A percentile compares a stretch with the other conserved stretches of the same genome.
Evolutionary conservation across 2,113 vertebrate genomes (phyloP).

Genomic region (Girardinichthys multiradiatus): DNA sequence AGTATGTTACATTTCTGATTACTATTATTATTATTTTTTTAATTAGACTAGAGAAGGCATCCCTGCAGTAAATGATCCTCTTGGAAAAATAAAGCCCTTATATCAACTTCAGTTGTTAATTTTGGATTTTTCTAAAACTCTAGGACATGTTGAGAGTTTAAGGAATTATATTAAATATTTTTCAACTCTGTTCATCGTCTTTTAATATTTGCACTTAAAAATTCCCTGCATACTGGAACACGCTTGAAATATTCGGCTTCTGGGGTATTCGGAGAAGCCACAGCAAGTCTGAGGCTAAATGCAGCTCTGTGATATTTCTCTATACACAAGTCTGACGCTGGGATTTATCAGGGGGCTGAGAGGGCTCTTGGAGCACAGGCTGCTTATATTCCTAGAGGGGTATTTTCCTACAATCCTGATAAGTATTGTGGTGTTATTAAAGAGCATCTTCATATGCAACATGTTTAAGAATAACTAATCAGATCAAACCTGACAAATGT

Average conservation of each 20-base stretch:
- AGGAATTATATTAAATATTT: constrained; percentile 22
- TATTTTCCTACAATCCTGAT: constrained; percentile 49
- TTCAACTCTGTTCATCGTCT: constrained; percentile 15
- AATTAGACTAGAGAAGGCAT: background rate
- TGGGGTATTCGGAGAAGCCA: constrained; percentile 19
- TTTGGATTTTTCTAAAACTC: background rate
- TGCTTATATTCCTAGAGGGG: constrained; percentile 44
- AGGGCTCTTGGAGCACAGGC: constrained; percentile 18
- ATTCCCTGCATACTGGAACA: constrained; percentile 1
- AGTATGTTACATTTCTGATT: too few relatives aligned
- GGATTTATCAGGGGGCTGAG: constrained; percentile 41
- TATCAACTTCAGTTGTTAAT: background rate
- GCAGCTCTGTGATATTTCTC: constrained; percentile 49
- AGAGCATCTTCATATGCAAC: background rate
- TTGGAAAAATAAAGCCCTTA: background rate
- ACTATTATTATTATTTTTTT: background rate
- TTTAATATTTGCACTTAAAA: constrained; percentile 16
- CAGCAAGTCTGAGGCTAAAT: constrained; percentile 22
- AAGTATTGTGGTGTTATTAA: constrained; percentile 29
- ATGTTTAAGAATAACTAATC: constrained; percentile 38
- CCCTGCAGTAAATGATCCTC: background rate
- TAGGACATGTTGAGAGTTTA: background rate
- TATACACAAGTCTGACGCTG: constrained; percentile 34
- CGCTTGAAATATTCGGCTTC: constrained; percentile 46
- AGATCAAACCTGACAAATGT: background rate